These are phyloP conservation scores for Myathropa florea DNA, from an alignment of 2,888 invertebrate species.

Conservation along the genomic window DNA sequence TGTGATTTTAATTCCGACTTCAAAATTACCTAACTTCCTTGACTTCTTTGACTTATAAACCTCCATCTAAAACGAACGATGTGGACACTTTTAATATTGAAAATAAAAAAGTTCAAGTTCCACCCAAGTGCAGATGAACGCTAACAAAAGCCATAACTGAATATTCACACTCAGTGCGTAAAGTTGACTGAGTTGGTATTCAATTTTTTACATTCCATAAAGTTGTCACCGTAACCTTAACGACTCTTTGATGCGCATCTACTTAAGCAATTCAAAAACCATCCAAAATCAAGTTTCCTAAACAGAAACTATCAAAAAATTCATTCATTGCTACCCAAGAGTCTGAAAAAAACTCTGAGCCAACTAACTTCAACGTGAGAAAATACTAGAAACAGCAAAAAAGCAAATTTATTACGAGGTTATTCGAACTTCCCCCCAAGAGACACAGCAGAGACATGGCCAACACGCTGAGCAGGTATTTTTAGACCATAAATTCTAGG, in stretches of 20 bases:
- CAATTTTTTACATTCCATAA: background rate
- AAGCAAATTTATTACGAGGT: background rate
- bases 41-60: too few species aligned
- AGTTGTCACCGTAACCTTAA: background rate
- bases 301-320: background rate
- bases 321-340: background rate
- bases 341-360: background rate
- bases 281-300: background rate
- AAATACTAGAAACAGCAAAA: background rate
- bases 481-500: conserved; percentile 11
- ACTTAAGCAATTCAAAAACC: background rate
- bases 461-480: conserved; percentile 4
- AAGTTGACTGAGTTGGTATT: background rate
- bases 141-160: background rate
- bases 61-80: too few species aligned
- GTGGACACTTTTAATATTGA: too few species aligned
- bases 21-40: too few species aligned
- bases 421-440: background rate
- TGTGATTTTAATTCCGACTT: too few species aligned
- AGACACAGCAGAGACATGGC: background rate
- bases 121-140: background rate
- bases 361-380: background rate
- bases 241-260: background rate
- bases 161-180: background rate
- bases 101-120: too few species aligned